These are phyloP conservation scores for Leucophenga montana DNA, from an alignment of 2,888 invertebrate genomes.

Conservation along the genomic window DNA sequence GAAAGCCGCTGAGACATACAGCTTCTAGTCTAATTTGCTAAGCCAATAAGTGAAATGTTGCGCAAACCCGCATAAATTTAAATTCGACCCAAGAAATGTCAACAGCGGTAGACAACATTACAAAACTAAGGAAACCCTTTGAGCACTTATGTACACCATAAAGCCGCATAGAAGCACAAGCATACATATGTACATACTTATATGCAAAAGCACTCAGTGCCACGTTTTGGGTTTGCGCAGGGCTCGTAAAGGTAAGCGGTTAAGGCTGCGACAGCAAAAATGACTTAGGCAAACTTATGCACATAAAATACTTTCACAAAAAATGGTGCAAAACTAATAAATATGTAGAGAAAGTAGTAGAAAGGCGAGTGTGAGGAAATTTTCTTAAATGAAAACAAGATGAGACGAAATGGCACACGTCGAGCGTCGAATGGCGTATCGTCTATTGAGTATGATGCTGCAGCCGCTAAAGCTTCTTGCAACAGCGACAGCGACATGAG, in stretches of 20 bases:
- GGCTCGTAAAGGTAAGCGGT: background rate
- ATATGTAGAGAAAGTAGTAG: background rate
- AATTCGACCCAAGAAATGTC: slow-evolving; percentile 10
- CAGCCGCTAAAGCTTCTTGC: slow-evolving; percentile 1
- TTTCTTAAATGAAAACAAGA: background rate
- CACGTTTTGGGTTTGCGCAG: background rate
- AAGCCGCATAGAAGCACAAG: background rate
- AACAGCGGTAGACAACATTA: background rate
- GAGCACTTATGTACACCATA: background rate
- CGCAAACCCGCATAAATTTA: slow-evolving; percentile 16
- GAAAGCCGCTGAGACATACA: no score
- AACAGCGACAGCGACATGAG: slow-evolving; percentile 19
- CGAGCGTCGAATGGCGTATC: no score
- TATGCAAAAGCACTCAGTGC: background rate
- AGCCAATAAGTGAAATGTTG: slow-evolving; percentile 22
- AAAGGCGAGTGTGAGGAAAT: background rate
- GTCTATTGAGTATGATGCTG: no score
- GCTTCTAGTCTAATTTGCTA: slow-evolving; percentile 7
- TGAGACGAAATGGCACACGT: slow-evolving; percentile 9
- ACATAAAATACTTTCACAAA: slow-evolving; percentile 17
- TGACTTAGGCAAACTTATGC: background rate
- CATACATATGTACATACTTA: slow-evolving; percentile 5
- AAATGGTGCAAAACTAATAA: background rate
- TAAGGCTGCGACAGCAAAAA: no score
- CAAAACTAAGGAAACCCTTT: background rate